Evolutionary conservation across 2,888 invertebrate species (phyloP).

Genomic region (Catocala nupta): DNA sequence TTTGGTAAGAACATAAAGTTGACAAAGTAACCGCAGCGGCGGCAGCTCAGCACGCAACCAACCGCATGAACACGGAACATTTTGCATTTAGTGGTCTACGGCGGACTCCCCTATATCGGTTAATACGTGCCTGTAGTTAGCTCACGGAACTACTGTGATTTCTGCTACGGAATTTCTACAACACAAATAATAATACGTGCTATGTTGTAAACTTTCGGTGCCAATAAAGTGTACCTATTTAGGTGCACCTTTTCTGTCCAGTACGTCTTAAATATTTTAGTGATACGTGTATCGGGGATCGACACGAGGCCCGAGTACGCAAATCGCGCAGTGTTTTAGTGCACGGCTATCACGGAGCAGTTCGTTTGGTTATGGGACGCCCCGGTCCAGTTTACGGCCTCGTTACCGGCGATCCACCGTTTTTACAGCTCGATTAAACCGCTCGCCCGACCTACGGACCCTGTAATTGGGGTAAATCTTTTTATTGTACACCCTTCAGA

Average conservation of each 20-base stretch:
- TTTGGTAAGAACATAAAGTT: slow-evolving; percentile 58
- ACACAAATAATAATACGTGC: slow-evolving; percentile 33
- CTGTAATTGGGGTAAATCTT: slow-evolving; percentile 81
- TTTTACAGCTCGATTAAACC: slow-evolving; percentile 83
- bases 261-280: slow-evolving; percentile 46
- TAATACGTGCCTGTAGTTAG: slow-evolving; percentile 40
- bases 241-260: slow-evolving; percentile 31
- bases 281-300: slow-evolving; percentile 31
- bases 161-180: slow-evolving; percentile 17
- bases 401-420: slow-evolving; percentile 78
- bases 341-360: slow-evolving; percentile 59
- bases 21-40: slow-evolving; percentile 54
- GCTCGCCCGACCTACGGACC: slow-evolving; percentile 69
- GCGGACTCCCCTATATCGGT: slow-evolving; percentile 41
- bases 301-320: slow-evolving; percentile 39
- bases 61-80: slow-evolving; percentile 50
- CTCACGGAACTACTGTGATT: slow-evolving; percentile 46
- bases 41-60: slow-evolving; percentile 45
- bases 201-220: slow-evolving; percentile 36
- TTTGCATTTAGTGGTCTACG: slow-evolving; percentile 53
- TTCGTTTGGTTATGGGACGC: slow-evolving; percentile 63
- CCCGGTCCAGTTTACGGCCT: slow-evolving; percentile 76
- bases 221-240: slow-evolving; percentile 41
- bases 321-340: slow-evolving; percentile 55
- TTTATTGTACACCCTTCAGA: slow-evolving; percentile 64